A percentile compares a stretch with the other conserved stretches of the same genome.
These are phyloP conservation scores for Terebella lapidaria DNA, from an alignment of 2,888 invertebrate species.

Conservation along the genomic window DNA sequence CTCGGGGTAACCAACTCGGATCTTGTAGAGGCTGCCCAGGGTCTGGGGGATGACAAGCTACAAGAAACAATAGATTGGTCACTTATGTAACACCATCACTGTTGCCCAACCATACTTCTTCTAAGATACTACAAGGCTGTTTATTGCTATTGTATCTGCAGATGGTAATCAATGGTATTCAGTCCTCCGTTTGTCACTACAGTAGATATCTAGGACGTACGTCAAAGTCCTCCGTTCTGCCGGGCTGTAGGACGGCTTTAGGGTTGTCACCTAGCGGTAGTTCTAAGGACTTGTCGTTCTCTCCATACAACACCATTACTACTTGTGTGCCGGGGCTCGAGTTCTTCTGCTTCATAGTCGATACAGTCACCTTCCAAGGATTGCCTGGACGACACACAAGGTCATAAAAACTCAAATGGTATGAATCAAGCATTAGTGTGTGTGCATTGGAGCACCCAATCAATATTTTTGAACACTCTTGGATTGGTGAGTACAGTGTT, in stretches of 20 bases:
- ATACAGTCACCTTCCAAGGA: neutral
- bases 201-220: slow-evolving; percentile 26
- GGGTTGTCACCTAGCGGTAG: slow-evolving; percentile 8
- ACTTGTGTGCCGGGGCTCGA: neutral
- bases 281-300: slow-evolving; percentile 34
- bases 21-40: slow-evolving; percentile 39
- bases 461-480: no score
- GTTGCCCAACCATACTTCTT: no score
- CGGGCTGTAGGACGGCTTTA: slow-evolving; percentile 32
- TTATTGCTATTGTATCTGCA: no score
- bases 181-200: no score
- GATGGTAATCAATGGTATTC: no score
- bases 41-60: neutral
- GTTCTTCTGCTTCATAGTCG: neutral
- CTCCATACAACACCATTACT: slow-evolving; percentile 41
- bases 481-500: no score
- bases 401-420: no score
- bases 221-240: slow-evolving; percentile 41
- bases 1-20: slow-evolving; percentile 40
- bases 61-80: no score
- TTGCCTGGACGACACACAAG: slow-evolving; percentile 2
- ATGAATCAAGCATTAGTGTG: no score
- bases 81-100: no score
- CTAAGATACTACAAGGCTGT: no score
- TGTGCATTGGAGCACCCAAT: no score